These are phyloP conservation scores for Pterocles orientalis DNA, from an alignment of 2,113 vertebrate genomes.

Conservation along the genomic window DNA sequence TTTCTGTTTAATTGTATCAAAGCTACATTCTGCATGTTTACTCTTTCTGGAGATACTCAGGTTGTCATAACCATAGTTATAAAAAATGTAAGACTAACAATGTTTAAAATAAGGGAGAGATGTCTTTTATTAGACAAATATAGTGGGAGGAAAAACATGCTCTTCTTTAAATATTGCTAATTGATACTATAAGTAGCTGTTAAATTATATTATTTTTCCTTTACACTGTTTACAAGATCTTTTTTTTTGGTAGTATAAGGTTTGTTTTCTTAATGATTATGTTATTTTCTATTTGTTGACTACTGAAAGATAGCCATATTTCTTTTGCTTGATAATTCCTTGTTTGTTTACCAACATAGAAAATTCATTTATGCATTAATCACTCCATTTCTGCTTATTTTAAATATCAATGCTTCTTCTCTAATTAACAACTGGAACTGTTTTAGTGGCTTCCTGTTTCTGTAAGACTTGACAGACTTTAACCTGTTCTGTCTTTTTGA, in stretches of 20 bases:
- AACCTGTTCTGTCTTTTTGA: not conserved
- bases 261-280: not conserved
- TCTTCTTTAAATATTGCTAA: not conserved
- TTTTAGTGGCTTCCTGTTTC: not conserved
- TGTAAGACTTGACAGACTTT: not conserved
- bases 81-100: not conserved
- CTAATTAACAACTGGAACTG: not conserved
- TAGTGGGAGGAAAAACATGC: accelerated
- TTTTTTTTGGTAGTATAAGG: not conserved
- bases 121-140: not conserved
- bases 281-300: not conserved
- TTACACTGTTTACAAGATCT: not conserved
- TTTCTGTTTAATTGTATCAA: not conserved
- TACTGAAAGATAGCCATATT: not conserved
- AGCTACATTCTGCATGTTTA: not conserved
- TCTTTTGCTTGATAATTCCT: not conserved
- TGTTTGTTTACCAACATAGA: not conserved
- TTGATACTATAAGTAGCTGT: not conserved
- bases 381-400: not conserved
- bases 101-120: not conserved
- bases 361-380: not conserved
- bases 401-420: not conserved
- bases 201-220: not conserved
- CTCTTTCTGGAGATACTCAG: not conserved
- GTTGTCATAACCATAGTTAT: not conserved